Evolutionary conservation across 2,113 vertebrate genomes (phyloP), one percentile per base, ranked within the genome.

Genomic region (Mastomys coucha): DNA sequence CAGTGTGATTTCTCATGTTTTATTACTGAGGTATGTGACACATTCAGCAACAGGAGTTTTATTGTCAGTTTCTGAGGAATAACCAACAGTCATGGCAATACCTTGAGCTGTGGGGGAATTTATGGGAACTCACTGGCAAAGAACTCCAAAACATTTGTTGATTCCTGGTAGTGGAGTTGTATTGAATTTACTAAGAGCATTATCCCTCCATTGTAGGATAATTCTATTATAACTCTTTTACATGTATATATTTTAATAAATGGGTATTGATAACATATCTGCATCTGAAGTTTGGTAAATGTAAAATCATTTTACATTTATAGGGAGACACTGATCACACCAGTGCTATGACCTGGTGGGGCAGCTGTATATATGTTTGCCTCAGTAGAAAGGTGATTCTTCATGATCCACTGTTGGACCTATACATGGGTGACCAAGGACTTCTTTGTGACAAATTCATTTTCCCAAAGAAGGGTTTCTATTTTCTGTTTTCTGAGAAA

Each of bases 321-420:
- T 22, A 60, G 10, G 33, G 90, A 85, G 8, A 33, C 4, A 6
- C 2, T 80, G 8, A 4, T 60, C 7, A 65, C 9, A 69, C 81
- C 8, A 67, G 56, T 49, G 45, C 10, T 53, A 13, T 8, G 5
- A 67, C 16, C 36, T 36, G 7, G 14, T 11, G 2, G 42, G 17
- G 0, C 13, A 20, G 9, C 9, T 13, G 13, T 11, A 33, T 2
- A 4, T 42, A 39, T 0, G 1, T 45, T 7, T 5, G 63, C 19
- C 28, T 88, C 16, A 24, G 13, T 49, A 14, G 89, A 75, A n/a
- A 16, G 7, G 4, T 31, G 7, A 26, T 73, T 10, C 8, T 22
- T 73, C n/a, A 10, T 73, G n/a, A 73, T 73, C 19, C 33, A 39
- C 2, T 45, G 1, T 49, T 63, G 56, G 19, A 7, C 39, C 7